Base-by-base conservation (phyloP, 2,888 invertebrate species). In the Athalia cordata region DNA sequence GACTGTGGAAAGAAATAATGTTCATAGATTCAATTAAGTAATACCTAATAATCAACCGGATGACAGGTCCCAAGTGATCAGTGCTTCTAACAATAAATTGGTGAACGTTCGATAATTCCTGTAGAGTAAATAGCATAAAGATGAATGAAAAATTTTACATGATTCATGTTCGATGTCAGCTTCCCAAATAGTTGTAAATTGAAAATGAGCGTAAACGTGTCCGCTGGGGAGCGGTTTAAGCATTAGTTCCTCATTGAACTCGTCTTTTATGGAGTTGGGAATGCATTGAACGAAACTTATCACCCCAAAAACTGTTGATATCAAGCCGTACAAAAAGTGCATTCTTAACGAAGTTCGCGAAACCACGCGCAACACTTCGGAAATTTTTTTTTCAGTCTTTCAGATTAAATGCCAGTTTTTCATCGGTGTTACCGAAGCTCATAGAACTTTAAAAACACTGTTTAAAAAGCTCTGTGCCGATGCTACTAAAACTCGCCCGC, bases 151-250 rank as follows among this genome's bases (percentile, higher is more conserved):
- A 29, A 29, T 6, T 5, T 86, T 81, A 89, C 89, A 82, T 3
- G 83, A 82, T n/a, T 86, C 82, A 5, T 81, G 77, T 81, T 83
- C 83, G 75, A 86, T 87, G 61, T 85, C 83, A 45, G 83, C 79
- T 81, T 94, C 92, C 93, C 96, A 96, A 83, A 94, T 90, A 4
- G 97, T 97, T 45, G 96, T 94, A 90, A 98, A 99, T 90, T 98
- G 97, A 90, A 98, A 98, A 89, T 96, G 95, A 9, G 96, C 94
- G 88, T 97, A 96, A 47, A 98, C 92, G 91, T 97, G 96, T 80
- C 96, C 96, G 85, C 94, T 95, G 62, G 94, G 92, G 79, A 98
- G 90, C 0, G 97, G 97, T 89, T 96, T 97, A 52, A 99, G 92
- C 84, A 96, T 93, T 74, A 98, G 91, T 91, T 98, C 98, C 92